Conservation (phyloP, 2,888 invertebrate genomes). For the Podotricha telesiphe region DNA sequence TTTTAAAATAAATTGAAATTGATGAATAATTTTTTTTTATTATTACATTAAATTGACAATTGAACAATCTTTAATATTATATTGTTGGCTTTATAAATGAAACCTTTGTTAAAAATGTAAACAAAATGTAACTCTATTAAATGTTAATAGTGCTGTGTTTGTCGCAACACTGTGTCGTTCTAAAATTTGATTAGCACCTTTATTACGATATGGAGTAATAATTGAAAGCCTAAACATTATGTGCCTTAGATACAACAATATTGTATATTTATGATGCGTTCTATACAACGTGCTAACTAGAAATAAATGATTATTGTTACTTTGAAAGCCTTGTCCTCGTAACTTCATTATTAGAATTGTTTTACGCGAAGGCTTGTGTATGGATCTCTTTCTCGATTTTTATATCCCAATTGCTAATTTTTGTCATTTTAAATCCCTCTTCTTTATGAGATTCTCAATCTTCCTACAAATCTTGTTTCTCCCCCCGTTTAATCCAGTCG, state of each 20-base stretch:
- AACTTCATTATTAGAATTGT: conserved; percentile 70
- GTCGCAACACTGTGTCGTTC: conserved; percentile 56
- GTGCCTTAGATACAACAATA: conserved; percentile 85
- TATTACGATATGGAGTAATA: conserved; percentile 80
- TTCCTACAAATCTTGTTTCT: conserved; percentile 18
- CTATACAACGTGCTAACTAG: conserved; percentile 84
- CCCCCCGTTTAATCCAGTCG: conserved; percentile 24
- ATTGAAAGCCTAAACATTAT: conserved; percentile 84
- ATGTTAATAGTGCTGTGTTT: conserved; percentile 52
- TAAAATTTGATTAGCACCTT: conserved; percentile 75
- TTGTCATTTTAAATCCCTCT: conserved; percentile 24
- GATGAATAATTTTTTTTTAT: conserved; percentile 10
- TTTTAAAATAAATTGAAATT: conserved; percentile 2
- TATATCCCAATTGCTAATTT: conserved; percentile 47
- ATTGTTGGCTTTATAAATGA: background rate
- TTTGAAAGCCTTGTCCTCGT: conserved; percentile 75
- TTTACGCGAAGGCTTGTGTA: conserved; percentile 72
- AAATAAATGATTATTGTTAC: conserved; percentile 77
- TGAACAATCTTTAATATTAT: background rate
- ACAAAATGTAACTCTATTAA: background rate
- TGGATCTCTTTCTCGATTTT: conserved; percentile 54
- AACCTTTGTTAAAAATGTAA: background rate
- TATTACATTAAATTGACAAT: conserved; percentile 4
- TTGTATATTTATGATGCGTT: conserved; percentile 84
- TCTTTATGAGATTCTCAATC: conserved; percentile 24